phyloP scores from a whole-genome alignment of 2,113 vertebrate species.

The Bos javanicus region DNA sequence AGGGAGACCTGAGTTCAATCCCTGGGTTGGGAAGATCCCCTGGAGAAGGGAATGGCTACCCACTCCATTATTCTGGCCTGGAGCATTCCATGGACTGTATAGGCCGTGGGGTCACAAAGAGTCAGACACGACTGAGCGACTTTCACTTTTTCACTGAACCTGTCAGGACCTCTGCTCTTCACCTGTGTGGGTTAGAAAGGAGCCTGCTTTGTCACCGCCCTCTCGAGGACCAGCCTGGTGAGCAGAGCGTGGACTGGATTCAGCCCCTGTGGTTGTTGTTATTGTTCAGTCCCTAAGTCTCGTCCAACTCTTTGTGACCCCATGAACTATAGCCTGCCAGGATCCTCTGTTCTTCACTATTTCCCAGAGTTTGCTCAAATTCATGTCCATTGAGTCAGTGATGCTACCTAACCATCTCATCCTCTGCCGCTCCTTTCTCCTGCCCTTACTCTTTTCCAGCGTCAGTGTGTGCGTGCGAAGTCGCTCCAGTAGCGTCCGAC shows the following conservation, averaged over 20 bases:
- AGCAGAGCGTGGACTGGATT: not conserved
- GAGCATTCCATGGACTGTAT: not conserved
- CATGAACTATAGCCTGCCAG: not conserved
- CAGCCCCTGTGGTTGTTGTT: not conserved
- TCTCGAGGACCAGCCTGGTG: not conserved
- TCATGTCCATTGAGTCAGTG: not conserved
- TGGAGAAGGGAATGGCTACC: not conserved
- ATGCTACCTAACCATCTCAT: not conserved
- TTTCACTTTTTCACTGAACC: not conserved
- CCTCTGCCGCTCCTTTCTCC: not conserved
- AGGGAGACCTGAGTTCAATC: not conserved
- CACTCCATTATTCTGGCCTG: not conserved
- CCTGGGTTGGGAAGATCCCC: not conserved
- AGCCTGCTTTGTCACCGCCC: not conserved
- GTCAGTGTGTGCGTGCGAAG: not conserved
- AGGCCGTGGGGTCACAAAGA: not conserved
- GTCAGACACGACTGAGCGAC: rapidly evolving
- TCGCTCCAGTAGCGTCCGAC: not conserved
- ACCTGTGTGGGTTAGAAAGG: not conserved
- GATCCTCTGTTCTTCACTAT: not conserved
- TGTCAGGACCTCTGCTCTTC: not conserved
- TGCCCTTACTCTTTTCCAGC: not conserved
- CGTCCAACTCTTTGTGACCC: not conserved
- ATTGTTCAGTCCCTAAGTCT: not conserved
- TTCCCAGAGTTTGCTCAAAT: not conserved